A percentile compares a stretch with the other conserved stretches of the same genome.
These are phyloP conservation scores for Phrynocephalus guinanensis DNA, from an alignment of 2,797 vertebrate genomes.

Conservation along the genomic window DNA sequence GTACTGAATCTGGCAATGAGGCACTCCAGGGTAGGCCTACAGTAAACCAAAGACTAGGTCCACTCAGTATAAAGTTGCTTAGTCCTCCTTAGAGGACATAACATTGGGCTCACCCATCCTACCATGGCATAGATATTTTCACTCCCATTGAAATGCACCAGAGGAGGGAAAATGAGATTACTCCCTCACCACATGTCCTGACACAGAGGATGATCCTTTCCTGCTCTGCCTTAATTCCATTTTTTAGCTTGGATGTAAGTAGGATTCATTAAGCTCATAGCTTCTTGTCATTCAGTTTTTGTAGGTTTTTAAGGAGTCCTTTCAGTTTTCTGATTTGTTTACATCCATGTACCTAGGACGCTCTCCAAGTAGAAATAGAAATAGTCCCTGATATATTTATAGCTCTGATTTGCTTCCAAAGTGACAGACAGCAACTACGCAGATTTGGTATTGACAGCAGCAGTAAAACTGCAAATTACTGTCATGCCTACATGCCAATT, in stretches of 20 bases:
- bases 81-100: too few species aligned
- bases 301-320: not conserved
- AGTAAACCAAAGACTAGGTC: too few species aligned
- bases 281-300: not conserved
- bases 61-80: too few species aligned
- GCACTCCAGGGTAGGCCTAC: too few species aligned
- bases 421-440: not conserved
- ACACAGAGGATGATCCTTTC: too few species aligned
- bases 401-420: not conserved
- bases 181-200: too few species aligned
- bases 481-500: not conserved
- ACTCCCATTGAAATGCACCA: too few species aligned
- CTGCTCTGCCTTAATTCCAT: not conserved
- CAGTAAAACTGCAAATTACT: not conserved
- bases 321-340: not conserved
- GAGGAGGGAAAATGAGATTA: too few species aligned
- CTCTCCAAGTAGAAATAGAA: not conserved
- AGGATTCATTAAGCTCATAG: not conserved
- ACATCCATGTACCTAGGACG: not conserved
- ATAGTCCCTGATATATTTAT: not conserved
- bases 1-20: too few species aligned
- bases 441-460: not conserved
- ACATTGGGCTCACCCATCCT: too few species aligned
- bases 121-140: too few species aligned
- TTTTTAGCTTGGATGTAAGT: too few species aligned